Conservation (phyloP, 2,113 vertebrate species). For the Piaya cayana region DNA sequence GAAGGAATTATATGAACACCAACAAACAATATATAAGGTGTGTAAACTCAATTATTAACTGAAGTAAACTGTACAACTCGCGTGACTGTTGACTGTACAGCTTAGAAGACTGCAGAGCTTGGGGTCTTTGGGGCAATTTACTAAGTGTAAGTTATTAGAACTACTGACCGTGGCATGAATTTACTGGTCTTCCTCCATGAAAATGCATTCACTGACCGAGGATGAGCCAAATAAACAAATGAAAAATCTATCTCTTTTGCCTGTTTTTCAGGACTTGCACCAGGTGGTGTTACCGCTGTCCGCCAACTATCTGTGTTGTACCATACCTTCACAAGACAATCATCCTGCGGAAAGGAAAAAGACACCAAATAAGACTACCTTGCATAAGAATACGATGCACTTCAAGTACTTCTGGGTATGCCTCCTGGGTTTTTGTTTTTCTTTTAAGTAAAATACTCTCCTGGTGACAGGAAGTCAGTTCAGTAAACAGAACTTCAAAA, state of each 20-base stretch:
- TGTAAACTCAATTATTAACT: neutral
- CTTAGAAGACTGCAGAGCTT: neutral
- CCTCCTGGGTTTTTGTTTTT: neutral
- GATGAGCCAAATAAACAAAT: constrained; percentile 96
- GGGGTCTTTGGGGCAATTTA: neutral
- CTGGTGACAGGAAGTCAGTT: neutral
- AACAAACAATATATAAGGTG: neutral
- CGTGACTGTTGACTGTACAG: neutral
- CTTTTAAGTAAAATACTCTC: neutral
- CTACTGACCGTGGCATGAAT: constrained; percentile 90
- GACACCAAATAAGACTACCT: neutral
- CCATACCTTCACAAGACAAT: constrained; percentile 97
- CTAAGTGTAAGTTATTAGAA: neutral
- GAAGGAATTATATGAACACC: neutral
- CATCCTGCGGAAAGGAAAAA: constrained; percentile 80
- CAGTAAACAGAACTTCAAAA: neutral
- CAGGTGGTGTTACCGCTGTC: constrained; percentile 77
- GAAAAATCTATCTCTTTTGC: constrained; percentile 87
- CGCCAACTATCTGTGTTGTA: constrained; percentile 92
- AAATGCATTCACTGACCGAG: constrained; percentile 92
- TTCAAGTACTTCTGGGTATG: neutral
- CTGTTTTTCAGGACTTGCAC: constrained; percentile 77
- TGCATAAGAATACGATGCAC: neutral
- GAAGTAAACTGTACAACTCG: neutral
- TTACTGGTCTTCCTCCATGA: constrained; percentile 99